Evolutionary conservation across 2,888 invertebrate genomes (phyloP).

Genomic region (Malacosoma neustria): DNA sequence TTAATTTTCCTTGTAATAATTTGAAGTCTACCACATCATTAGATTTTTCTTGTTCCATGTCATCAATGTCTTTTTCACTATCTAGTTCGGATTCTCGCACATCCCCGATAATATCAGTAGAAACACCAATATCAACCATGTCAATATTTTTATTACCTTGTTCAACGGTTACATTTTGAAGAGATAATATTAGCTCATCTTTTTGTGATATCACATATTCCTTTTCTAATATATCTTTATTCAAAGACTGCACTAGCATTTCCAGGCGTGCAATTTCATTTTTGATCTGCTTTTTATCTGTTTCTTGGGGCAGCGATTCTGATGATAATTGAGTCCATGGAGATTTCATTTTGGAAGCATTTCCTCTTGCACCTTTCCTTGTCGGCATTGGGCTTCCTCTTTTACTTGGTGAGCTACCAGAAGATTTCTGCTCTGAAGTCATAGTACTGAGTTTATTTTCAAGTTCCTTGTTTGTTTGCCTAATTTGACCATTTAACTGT

Average conservation of each 20-base stretch:
- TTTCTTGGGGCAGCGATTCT: slow-evolving; percentile 48
- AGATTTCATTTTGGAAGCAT: slow-evolving; percentile 55
- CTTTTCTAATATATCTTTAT: slow-evolving; percentile 64
- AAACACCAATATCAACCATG: slow-evolving; percentile 33
- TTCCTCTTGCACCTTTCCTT: slow-evolving; percentile 55
- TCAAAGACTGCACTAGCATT: slow-evolving; percentile 54
- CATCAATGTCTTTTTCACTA: slow-evolving; percentile 6
- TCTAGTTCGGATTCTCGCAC: slow-evolving; percentile 10
- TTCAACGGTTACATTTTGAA: slow-evolving; percentile 26
- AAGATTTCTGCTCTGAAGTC: slow-evolving; percentile 32
- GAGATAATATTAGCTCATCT: slow-evolving; percentile 53
- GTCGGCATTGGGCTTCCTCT: slow-evolving; percentile 53
- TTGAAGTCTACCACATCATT: slow-evolving; percentile 17
- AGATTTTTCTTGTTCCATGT: slow-evolving; percentile 12
- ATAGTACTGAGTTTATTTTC: slow-evolving; percentile 60
- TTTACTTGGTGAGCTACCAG: slow-evolving; percentile 36
- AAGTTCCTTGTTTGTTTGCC: slow-evolving; percentile 68
- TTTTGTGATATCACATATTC: slow-evolving; percentile 57
- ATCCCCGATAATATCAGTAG: slow-evolving; percentile 25
- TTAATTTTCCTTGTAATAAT: slow-evolving; percentile 58
- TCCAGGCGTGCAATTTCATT: slow-evolving; percentile 49
- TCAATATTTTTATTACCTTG: slow-evolving; percentile 18
- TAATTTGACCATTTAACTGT: slow-evolving; percentile 67
- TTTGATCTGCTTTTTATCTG: slow-evolving; percentile 49
- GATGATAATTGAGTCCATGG: slow-evolving; percentile 61